Evolutionary conservation across 1,140 invertebrate species (phyloP), one percentile per base, ranked within the genome.

Genomic region (Drosophila parabipectinata): DNA sequence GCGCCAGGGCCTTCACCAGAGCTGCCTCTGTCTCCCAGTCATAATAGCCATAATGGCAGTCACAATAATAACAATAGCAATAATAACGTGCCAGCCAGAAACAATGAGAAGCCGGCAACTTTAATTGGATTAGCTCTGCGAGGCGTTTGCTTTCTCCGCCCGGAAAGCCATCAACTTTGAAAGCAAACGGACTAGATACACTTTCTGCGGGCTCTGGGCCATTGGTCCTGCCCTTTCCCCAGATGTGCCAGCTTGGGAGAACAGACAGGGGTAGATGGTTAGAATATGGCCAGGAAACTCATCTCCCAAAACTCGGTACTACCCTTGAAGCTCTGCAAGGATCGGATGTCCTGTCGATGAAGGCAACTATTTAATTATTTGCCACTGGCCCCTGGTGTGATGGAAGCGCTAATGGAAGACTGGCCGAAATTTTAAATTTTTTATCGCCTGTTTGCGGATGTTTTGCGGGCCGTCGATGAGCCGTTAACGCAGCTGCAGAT

Each of bases 101-200:
- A 79, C 69, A 74, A 72, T 75, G 72, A 60, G 54, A 51, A 51
- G 39, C 28, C 53, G 62, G 18, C 50, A 61, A 74, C 67, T 81
- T 77, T 82, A 82, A 82, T 82, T 74, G 69, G 73, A 82, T 82
- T 69, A 82, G 50, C 66, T 67, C 26, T 6, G 26, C 26, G 26
- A 28, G 37, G 45, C 39, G 48, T 51, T 28, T 30, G 41, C 18
- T 44, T 45, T 48, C 7, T 26, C 4, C 58, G 44, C 48, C 32
- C 48, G 30, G n/a, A n/a, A 12, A 28, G 44, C 48, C 56, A 68
- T 74, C 54, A 69, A 69, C 73, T 50, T 77, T 59, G 52, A 69
- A 55, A 26, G 59, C 18, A 66, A 53, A 51, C 45, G 51, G 21
- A 63, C 18, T 5, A 1, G 14, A 66, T 32, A 30, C 44, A 48